These are phyloP conservation scores for Steatornis caripensis DNA, from an alignment of 2,113 vertebrate genomes.

Conservation along the genomic window DNA sequence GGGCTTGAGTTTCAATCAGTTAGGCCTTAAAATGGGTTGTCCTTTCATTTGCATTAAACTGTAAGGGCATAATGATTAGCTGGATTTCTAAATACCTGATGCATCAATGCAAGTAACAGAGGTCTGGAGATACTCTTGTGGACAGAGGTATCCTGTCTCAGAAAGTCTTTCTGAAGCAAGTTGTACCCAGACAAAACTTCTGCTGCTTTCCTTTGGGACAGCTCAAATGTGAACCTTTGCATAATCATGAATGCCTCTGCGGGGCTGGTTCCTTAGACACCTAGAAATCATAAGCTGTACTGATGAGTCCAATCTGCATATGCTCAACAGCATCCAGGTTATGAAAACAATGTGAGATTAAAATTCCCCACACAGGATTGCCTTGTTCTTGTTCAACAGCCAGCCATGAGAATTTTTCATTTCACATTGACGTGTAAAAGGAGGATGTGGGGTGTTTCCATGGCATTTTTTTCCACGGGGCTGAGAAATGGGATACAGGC, in stretches of 20 bases:
- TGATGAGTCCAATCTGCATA: neutral
- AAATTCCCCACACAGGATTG: neutral
- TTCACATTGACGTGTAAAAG: neutral
- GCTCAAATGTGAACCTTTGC: neutral
- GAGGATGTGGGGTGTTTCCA: neutral
- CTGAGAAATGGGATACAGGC: slow-evolving; percentile 15
- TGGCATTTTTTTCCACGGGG: neutral
- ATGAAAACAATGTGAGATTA: neutral
- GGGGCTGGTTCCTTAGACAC: neutral
- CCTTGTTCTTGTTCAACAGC: neutral
- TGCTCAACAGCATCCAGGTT: neutral
- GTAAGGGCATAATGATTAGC: neutral
- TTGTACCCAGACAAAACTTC: neutral
- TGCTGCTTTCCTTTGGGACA: neutral
- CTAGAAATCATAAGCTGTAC: neutral
- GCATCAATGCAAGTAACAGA: neutral
- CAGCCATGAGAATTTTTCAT: neutral
- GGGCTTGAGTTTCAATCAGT: neutral
- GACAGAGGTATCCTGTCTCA: neutral
- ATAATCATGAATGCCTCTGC: neutral
- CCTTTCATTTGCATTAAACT: neutral
- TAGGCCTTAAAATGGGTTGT: neutral
- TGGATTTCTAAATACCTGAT: neutral
- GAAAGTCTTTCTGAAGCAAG: neutral
- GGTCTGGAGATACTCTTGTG: neutral